Percentiles rank a stretch among this genome's conserved stretches.
phyloP scores from a whole-genome alignment of 2,797 vertebrate species.

The Lophura swinhoii region DNA sequence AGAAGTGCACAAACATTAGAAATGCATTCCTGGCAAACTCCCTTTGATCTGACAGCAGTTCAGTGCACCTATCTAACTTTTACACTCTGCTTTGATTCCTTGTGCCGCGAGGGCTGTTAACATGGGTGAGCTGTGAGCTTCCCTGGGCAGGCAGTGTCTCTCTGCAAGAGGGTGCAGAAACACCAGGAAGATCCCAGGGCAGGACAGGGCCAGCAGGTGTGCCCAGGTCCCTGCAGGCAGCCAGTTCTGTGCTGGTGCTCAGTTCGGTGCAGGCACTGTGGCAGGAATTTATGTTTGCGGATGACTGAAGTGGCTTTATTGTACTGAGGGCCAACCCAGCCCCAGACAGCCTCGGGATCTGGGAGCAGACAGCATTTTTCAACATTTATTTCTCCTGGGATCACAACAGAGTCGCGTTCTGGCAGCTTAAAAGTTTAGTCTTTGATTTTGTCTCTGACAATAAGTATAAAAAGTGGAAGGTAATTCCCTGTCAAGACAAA shows the following conservation, averaged over 20 bases:
- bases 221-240: neutral
- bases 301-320: neutral
- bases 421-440: neutral
- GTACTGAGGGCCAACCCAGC: neutral
- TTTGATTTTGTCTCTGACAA: neutral
- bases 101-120: neutral
- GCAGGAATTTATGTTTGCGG: neutral
- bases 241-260: neutral
- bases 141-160: neutral
- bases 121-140: neutral
- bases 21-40: neutral
- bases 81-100: neutral
- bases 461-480: neutral
- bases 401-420: neutral
- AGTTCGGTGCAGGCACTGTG: neutral
- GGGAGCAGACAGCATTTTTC: neutral
- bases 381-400: neutral
- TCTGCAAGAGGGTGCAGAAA: neutral
- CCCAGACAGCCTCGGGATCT: neutral
- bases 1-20: neutral
- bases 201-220: neutral
- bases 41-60: neutral
- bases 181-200: too few relatives aligned
- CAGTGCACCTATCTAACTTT: accelerated
- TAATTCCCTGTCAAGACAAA: neutral